Evolutionary conservation across 2,797 vertebrate genomes (phyloP), one percentile per base, ranked within the genome.

Genomic region (Babyrousa celebensis): DNA sequence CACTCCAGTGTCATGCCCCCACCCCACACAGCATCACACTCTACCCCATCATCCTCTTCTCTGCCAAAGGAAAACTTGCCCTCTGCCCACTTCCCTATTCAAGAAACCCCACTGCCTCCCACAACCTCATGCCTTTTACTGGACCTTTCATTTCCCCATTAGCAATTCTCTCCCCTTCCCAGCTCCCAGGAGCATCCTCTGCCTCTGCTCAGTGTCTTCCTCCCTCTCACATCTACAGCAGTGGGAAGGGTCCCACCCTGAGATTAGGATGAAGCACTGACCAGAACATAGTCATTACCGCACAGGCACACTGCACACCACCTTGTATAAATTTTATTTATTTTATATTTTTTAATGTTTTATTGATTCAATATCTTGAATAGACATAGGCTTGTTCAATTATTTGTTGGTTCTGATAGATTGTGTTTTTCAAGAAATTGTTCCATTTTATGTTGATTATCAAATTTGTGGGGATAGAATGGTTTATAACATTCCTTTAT

Each of bases 141-240:
- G 12, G 56, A 1, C 9, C 29, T 95, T 94, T 95, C 77, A 60
- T 79, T 95, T 94, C 89, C 77, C 32, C 23, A 23, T 40, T 20
- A 63, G 20, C 29, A 40, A 3, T 23, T 36, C 25, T 23, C 67
- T 83, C 21, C 62, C 4, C 5, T 70, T 25, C 32, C 62, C 54
- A 43, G 7, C 21, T 71, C 71, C 21, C 27, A 70, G 62, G 18
- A 36, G 20, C n/a, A 71, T 25, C 36, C 25, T 29, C 79, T 36
- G 4, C n/a, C n/a, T 77, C 56, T 68, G 0, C 23, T 25, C 4
- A 36, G 0, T 16, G 27, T 29, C 85, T 21, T 77, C 25, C 40
- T 21, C 4, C 18, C 1, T 78, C 12, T 75, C 21, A 7, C 18
- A 20, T 12, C 27, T 71, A 10, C 58, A 48, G 21, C 36, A 68